Conservation (phyloP, 2,113 vertebrate species). For the Zapornia atra region DNA sequence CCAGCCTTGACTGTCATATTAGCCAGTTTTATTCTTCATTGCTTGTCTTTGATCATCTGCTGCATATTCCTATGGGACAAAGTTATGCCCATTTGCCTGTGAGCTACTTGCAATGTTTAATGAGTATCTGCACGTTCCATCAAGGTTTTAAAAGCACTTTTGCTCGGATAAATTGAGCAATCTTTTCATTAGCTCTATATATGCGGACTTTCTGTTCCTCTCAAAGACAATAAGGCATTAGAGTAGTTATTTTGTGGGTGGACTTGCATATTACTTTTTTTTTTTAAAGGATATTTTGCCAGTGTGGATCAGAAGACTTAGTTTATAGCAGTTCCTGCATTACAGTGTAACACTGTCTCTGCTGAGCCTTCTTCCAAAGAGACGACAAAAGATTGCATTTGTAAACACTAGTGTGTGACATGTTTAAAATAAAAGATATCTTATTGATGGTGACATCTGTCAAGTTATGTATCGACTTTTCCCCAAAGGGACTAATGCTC, state of each 20-base stretch:
- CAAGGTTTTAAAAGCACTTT: slow-evolving; percentile 20
- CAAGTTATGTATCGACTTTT: not conserved
- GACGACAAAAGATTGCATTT: not conserved
- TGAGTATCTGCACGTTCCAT: slow-evolving; percentile 24
- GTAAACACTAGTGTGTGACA: not conserved
- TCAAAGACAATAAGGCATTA: not conserved
- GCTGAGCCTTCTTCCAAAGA: not conserved
- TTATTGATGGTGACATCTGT: not conserved
- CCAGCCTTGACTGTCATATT: slow-evolving; percentile 57
- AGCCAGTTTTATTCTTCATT: slow-evolving; percentile 67
- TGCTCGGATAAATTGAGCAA: not conserved
- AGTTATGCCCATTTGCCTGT: slow-evolving; percentile 42
- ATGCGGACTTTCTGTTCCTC: not conserved
- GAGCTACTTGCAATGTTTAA: slow-evolving; percentile 39
- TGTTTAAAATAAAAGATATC: not conserved
- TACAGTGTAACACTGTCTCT: not conserved
- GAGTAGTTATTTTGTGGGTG: slow-evolving; percentile 14
- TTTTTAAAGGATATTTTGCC: not conserved
- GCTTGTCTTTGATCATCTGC: slow-evolving; percentile 60
- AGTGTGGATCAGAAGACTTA: not conserved
- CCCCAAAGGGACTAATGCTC: not conserved
- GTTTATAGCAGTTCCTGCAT: slow-evolving; percentile 21
- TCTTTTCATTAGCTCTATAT: slow-evolving; percentile 4
- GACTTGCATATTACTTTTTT: not conserved
- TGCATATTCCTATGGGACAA: slow-evolving; percentile 24